A percentile compares a stretch with the other conserved stretches of the same genome.
phyloP scores from a whole-genome alignment of 2,888 invertebrate species.

The Lochmaea capreae region DNA sequence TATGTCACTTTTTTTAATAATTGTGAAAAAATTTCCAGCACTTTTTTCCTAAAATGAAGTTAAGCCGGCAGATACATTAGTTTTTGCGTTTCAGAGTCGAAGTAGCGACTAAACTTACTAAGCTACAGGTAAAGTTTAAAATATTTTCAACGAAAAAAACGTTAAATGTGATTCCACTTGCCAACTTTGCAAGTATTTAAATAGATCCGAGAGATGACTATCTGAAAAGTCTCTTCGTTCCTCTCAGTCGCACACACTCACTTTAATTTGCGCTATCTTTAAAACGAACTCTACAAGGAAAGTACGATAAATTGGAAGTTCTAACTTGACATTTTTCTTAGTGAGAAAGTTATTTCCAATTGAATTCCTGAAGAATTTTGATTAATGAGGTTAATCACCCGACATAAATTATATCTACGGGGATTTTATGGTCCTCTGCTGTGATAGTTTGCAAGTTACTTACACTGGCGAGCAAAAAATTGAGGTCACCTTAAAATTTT shows the following conservation, averaged over 20 bases:
- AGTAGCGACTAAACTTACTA: slow-evolving; percentile 16
- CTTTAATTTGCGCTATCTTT: slow-evolving; percentile 30
- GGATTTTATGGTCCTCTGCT: no score
- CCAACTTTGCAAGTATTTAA: slow-evolving; percentile 44
- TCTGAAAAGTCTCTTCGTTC: slow-evolving; percentile 29
- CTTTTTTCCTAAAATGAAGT: slow-evolving; percentile 10
- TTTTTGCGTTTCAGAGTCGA: slow-evolving; percentile 25
- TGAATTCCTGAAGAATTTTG: no score
- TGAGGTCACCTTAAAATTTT: no score
- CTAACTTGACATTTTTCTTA: background rate
- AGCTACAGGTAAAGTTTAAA: slow-evolving; percentile 22
- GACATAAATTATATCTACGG: no score
- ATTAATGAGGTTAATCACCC: no score
- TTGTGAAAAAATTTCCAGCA: slow-evolving; percentile 28
- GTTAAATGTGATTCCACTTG: slow-evolving; percentile 34
- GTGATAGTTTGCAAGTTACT: no score
- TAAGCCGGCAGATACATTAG: slow-evolving; percentile 26
- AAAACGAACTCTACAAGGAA: slow-evolving; percentile 24
- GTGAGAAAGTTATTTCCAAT: background rate
- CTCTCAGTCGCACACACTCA: slow-evolving; percentile 22
- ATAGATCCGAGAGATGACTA: slow-evolving; percentile 38
- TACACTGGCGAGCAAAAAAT: no score
- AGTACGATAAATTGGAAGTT: slow-evolving; percentile 2
- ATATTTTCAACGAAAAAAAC: slow-evolving; percentile 30
- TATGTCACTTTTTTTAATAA: slow-evolving; percentile 26